Percentiles rank a stretch among this genome's conserved stretches.
Conservation (phyloP, 2,888 invertebrate genomes). For the Noctua janthina region DNA sequence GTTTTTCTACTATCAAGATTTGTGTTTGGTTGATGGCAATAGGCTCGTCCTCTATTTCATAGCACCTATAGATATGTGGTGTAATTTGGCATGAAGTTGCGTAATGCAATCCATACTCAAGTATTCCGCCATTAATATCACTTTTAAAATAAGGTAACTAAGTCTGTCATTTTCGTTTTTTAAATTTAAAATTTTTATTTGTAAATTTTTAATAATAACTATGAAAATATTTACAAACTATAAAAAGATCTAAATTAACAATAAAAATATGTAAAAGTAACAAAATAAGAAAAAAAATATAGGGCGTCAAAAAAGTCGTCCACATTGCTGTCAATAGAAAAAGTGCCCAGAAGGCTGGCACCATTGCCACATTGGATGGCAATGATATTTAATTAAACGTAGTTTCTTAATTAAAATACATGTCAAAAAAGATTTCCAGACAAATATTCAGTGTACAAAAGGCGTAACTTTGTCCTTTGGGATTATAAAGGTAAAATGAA, state of each 20-base stretch:
- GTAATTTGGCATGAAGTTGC: too few species aligned
- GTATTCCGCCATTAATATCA: too few species aligned
- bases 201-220: too few species aligned
- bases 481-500: constrained; percentile 51
- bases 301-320: not conserved
- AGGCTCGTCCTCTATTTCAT: too few species aligned
- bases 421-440: not conserved
- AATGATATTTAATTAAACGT: not conserved
- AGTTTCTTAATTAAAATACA: constrained; percentile 11
- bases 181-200: too few species aligned
- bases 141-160: not conserved
- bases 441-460: constrained; percentile 24
- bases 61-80: too few species aligned
- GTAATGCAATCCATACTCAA: too few species aligned
- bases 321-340: not conserved
- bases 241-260: not conserved
- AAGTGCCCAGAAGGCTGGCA: not conserved
- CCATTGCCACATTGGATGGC: not conserved
- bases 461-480: constrained; percentile 11
- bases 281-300: not conserved
- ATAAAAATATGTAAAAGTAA: not conserved
- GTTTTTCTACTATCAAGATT: too few species aligned
- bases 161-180: too few species aligned
- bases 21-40: too few species aligned
- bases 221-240: not conserved